These are phyloP conservation scores for Periparus ater DNA, from an alignment of 2,797 vertebrate genomes.

Conservation along the genomic window DNA sequence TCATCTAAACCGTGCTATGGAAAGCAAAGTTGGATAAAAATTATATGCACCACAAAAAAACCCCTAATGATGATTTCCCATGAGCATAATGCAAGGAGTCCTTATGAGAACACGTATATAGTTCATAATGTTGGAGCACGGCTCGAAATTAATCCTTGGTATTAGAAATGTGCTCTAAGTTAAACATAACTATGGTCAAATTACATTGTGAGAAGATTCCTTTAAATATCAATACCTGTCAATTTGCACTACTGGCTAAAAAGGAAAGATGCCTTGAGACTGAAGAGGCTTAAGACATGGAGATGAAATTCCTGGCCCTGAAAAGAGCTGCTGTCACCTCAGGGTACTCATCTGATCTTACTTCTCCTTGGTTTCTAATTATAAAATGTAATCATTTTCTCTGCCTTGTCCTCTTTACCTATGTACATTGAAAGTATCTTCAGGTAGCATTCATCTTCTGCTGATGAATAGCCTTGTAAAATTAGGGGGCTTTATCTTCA, in stretches of 20 bases:
- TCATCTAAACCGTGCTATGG: neutral
- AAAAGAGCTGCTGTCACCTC: neutral
- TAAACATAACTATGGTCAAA: neutral
- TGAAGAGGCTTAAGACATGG: neutral
- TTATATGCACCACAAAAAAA: neutral
- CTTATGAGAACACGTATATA: neutral
- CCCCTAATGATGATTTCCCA: neutral
- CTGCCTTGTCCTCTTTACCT: neutral
- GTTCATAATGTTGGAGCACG: neutral
- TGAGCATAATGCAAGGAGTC: neutral
- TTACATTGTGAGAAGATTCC: neutral
- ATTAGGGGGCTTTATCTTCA: neutral
- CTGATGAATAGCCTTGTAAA: neutral
- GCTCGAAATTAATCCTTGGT: neutral
- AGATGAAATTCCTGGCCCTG: neutral
- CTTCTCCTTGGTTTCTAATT: neutral
- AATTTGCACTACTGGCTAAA: neutral
- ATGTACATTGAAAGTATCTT: neutral
- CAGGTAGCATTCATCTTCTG: neutral
- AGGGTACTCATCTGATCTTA: neutral
- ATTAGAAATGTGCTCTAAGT: neutral
- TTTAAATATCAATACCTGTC: neutral
- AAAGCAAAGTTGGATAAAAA: constrained; percentile 28
- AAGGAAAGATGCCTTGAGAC: neutral
- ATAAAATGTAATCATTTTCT: neutral